A percentile compares a stretch with the other conserved stretches of the same genome.
Conservation (phyloP, 2,888 invertebrate species). For the Crematogaster levior region DNA sequence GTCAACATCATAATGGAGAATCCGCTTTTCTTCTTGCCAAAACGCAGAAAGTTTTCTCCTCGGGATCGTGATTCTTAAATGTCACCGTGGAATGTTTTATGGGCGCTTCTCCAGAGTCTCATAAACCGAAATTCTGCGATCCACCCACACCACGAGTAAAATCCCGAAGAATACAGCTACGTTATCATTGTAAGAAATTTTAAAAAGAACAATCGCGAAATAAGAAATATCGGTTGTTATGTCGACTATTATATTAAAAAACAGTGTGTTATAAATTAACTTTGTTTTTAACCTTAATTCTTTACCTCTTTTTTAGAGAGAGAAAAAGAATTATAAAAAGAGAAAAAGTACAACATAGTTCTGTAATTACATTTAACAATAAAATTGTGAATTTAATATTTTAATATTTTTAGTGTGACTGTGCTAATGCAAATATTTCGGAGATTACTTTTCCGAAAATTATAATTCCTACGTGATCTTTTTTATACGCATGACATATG, state of each 20-base stretch:
- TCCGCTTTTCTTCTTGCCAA: background rate
- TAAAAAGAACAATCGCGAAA: background rate
- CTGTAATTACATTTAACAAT: background rate
- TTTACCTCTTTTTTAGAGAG: background rate
- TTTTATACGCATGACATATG: background rate
- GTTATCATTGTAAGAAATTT: background rate
- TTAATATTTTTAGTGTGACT: background rate
- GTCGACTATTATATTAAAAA: background rate
- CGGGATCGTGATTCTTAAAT: conserved; percentile 29
- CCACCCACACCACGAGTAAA: background rate
- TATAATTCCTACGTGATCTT: background rate
- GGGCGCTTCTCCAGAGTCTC: conserved; percentile 19
- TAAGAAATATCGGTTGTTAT: background rate
- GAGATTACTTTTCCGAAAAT: conserved; percentile 8
- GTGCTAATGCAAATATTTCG: background rate
- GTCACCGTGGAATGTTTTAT: conserved; percentile 49
- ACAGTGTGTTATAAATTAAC: background rate
- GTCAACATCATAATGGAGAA: background rate
- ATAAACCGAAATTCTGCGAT: conserved; percentile 49
- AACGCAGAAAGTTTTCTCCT: background rate
- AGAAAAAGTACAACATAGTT: background rate
- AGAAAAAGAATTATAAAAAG: background rate
- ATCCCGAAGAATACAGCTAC: background rate
- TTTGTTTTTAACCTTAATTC: background rate
- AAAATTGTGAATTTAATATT: background rate